Evolutionary conservation across 2,888 invertebrate genomes (phyloP).

Genomic region (Hemistola chrysoprasaria): DNA sequence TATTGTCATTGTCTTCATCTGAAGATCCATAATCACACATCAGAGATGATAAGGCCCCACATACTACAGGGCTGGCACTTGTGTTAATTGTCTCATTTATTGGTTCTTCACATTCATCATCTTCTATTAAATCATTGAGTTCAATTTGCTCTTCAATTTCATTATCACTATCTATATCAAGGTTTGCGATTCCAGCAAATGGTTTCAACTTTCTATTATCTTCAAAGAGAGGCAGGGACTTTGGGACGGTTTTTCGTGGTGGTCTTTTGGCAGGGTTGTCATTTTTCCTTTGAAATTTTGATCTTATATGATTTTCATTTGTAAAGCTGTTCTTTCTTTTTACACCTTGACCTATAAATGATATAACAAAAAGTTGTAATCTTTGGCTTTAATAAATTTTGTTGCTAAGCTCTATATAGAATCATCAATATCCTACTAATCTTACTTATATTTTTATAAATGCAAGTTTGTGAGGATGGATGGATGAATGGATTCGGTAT

Average conservation of each 20-base stretch:
- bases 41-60: conserved; percentile 80
- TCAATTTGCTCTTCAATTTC: conserved; percentile 32
- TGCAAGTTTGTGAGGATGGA: no score
- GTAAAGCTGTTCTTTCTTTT: conserved; percentile 33
- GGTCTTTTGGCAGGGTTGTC: conserved; percentile 18
- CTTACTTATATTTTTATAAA: no score
- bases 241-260: conserved; percentile 32
- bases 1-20: conserved; percentile 58
- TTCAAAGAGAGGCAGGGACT: conserved; percentile 35
- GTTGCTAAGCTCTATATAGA: no score
- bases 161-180: conserved; percentile 43
- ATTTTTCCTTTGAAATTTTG: conserved; percentile 21
- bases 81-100: conserved; percentile 1
- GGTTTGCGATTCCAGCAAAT: conserved; percentile 73
- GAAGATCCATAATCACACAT: conserved; percentile 82
- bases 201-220: conserved; percentile 60
- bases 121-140: conserved; percentile 55
- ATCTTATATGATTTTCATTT: conserved; percentile 26
- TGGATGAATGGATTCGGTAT: no score
- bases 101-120: conserved; percentile 49
- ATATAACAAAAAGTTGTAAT: no score
- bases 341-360: conserved; percentile 22
- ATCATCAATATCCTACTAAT: background rate
- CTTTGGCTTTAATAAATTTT: no score
- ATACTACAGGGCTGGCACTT: conserved; percentile 52